These are phyloP conservation scores for Psilanteris sp. DNA, from an alignment of 1,140 invertebrate species.

Conservation along the genomic window DNA sequence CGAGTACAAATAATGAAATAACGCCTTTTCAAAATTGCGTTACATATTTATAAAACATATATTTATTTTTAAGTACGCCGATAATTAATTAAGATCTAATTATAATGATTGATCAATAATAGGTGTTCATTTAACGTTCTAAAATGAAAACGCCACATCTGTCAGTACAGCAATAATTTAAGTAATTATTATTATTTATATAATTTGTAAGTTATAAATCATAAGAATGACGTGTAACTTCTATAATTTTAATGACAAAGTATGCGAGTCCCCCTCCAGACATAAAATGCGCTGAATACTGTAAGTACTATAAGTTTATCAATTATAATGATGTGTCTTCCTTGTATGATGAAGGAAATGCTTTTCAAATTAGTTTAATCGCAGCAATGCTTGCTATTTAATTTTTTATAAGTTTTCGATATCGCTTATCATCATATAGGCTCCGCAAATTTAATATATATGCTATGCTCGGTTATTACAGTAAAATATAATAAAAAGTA, in stretches of 20 bases:
- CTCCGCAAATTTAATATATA: conserved; percentile 14
- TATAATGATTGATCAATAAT: too few relatives aligned
- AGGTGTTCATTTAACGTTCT: conserved; percentile 22
- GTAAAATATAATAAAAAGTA: too few relatives aligned
- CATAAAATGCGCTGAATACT: conserved; percentile 63
- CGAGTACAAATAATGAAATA: conserved; percentile 48
- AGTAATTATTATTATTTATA: conserved; percentile 14
- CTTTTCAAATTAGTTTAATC: conserved; percentile 1
- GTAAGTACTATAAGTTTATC: conserved; percentile 58
- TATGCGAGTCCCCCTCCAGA: conserved; percentile 58
- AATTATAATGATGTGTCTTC: conserved; percentile 8
- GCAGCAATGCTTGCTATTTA: conserved; percentile 28
- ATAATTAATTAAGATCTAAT: too few relatives aligned
- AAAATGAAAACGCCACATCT: conserved; percentile 15
- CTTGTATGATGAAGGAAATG: conserved; percentile 20
- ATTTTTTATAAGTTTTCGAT: conserved; percentile 32
- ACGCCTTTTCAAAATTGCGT: conserved; percentile 20
- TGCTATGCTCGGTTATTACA: conserved; percentile 23
- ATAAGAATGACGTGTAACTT: conserved; percentile 25
- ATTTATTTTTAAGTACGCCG: too few relatives aligned
- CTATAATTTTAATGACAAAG: conserved; percentile 30
- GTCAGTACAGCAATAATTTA: conserved; percentile 52
- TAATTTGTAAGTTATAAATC: conserved; percentile 3
- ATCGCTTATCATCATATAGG: conserved; percentile 17
- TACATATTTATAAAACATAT: conserved; percentile 29